These are phyloP conservation scores for Polymixis lichenea DNA, from an alignment of 2,888 invertebrate species.

Conservation along the genomic window DNA sequence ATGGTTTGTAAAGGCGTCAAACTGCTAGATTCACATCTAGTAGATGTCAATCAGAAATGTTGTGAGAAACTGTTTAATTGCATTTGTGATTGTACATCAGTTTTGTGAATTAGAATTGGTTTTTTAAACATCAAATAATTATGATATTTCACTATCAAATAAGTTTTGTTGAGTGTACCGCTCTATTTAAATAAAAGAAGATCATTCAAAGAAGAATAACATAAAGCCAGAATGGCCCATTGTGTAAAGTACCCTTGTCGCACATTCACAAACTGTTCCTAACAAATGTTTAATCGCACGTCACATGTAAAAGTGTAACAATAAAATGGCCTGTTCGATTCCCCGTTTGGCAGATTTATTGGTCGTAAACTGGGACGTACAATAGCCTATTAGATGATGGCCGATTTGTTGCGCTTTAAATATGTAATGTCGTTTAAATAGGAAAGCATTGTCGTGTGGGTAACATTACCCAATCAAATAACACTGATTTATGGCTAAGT, in stretches of 20 bases:
- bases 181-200: not conserved
- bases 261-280: conserved; percentile 18
- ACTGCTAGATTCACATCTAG: too few species aligned
- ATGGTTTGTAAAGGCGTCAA: too few species aligned
- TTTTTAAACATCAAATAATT: too few species aligned
- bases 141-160: too few species aligned
- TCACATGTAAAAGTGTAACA: conserved; percentile 59
- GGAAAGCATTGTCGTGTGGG: not conserved
- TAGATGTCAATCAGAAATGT: too few species aligned
- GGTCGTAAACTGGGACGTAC: conserved; percentile 68
- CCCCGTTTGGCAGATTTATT: conserved; percentile 68
- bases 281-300: conserved; percentile 55
- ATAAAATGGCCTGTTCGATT: conserved; percentile 67
- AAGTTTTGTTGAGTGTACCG: too few species aligned
- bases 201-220: not conserved
- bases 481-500: not conserved
- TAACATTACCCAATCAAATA: conserved; percentile 1
- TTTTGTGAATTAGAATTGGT: too few species aligned
- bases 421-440: conserved; percentile 61
- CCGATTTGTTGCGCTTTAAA: conserved; percentile 44
- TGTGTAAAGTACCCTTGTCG: not conserved
- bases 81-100: too few species aligned
- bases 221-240: not conserved
- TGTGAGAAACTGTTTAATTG: too few species aligned
- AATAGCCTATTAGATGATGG: conserved; percentile 61